Base-by-base conservation (phyloP, 2,888 invertebrate species). In the Dusona sp. region DNA sequence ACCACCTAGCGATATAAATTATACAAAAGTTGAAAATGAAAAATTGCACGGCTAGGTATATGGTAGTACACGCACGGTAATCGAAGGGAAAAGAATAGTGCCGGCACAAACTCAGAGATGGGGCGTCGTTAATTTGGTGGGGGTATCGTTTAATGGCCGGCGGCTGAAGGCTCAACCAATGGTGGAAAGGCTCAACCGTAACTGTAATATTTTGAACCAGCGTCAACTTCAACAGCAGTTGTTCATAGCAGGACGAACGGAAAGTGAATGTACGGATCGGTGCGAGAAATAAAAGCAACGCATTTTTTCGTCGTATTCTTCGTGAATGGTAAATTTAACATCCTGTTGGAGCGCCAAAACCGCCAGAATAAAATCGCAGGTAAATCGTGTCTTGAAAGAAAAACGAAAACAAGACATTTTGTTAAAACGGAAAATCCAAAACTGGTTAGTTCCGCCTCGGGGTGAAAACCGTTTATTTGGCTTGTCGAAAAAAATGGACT, bases 201-300 rank as follows among this genome's bases (percentile, higher is more conserved):
- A 92, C 90, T 89, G 91, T 92, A 89, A 92, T 91, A 91, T 90
- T 92, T 92, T 92, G 83, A 89, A 92, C 87, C 89, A 91, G 91
- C 90, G 91, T 91, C 91, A 89, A 92, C 90, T 91, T 91, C 25
- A 61, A 7, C 57, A 57, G 29, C 92, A 92, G 91, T 91, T 91
- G 90, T 90, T 88, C 79, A 89, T 85, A 83, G 86, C 73, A 88
- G 87, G 83, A 87, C 89, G 90, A 89, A 88, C 88, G 89, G 86
- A 82, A 72, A 85, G 79, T 68, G 67, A 79, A 88, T 77, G 83
- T 85, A 89, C 89, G 88, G 88, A 85, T 79, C 75, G 77, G 88
- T 85, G 82, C 38, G 13, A 54, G 81, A 48, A 61, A 75, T 80
- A 48, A 45, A 74, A 61, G 61, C n/a, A 19, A 16, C 57, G 74